Base-by-base conservation (phyloP, 2,888 invertebrate species). In the Caenorhabditis sp. region DNA sequence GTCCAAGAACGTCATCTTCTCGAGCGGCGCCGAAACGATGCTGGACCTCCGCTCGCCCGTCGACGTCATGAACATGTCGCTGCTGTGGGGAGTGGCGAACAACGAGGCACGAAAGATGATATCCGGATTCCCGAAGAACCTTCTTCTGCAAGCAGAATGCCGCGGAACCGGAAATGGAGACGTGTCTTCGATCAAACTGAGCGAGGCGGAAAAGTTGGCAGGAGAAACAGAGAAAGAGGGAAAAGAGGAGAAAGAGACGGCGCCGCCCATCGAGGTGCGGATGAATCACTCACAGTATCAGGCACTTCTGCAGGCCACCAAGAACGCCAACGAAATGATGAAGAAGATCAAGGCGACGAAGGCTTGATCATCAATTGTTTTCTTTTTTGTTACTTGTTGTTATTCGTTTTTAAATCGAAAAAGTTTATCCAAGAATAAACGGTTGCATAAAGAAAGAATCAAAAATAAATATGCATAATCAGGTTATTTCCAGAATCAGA, bases 11-110 rank as follows among this genome's bases (percentile, higher is more conserved):
- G 50, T 89, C 2, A 71, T 89, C 24, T 56, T 89, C 56, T 81
- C 80, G 15, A 84, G 83, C 30, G 86, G 70, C 13, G 84, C 87
- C 13, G 75, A 80, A 20, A 65, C 66, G 39, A 75, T 87, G 46
- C 63, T 87, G 26, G 82, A 86, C 48, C 63, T 89, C n/a, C 84
- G 89, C 4, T 87, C 84, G 1, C 89, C 89, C 0, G 85, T 83
- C 48, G 89, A 89, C 73, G 86, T 80, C n/a, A 87, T 88, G 78
- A 89, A 89, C 70, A 74, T 89, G 81, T 74, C 83, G 20, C 41
- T 80, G 2, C 62, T 89, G 22, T 87, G 88, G 78, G 88, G 86
- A 26, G 73, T 85, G 2, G 53, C 63, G 32, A 59, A 59, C 13
- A 74, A 65, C 17, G 56, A 70, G 26, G 82, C 84, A 8, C 72